Evolutionary conservation across 1,140 invertebrate genomes (phyloP).

Genomic region (Nephila pilipes): DNA sequence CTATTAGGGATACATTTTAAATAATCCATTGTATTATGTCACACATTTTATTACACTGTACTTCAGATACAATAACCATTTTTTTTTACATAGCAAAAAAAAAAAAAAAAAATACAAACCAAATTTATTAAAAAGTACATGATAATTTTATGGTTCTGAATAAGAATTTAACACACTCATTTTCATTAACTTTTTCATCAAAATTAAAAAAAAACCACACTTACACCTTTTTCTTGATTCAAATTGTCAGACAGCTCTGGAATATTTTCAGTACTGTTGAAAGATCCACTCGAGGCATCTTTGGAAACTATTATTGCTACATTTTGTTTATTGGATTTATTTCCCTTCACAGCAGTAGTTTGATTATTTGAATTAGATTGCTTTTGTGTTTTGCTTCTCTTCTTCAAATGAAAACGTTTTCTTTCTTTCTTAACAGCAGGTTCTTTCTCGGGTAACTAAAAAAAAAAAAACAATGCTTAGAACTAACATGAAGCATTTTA

Average conservation of each 20-base stretch:
- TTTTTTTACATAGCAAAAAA: too few relatives aligned
- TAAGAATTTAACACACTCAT: neutral
- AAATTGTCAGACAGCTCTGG: conserved; percentile 55
- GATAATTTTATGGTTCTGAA: neutral
- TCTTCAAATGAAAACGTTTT: conserved; percentile 86
- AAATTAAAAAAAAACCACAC: neutral
- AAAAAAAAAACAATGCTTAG: neutral
- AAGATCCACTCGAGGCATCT: conserved; percentile 50
- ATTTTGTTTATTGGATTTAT: conserved; percentile 70
- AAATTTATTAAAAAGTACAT: too few relatives aligned
- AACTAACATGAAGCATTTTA: too few relatives aligned
- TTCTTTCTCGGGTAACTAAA: conserved; percentile 80
- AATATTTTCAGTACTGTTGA: conserved; percentile 73
- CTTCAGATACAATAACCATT: too few relatives aligned
- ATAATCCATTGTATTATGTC: too few relatives aligned
- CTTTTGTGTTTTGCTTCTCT: conserved; percentile 83
- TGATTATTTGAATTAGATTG: conserved; percentile 40
- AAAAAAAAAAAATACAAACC: too few relatives aligned
- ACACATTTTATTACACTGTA: too few relatives aligned
- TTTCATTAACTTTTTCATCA: neutral
- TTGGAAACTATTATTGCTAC: conserved; percentile 74
- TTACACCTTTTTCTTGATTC: conserved; percentile 64
- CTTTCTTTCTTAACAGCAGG: conserved; percentile 87
- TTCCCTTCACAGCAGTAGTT: conserved; percentile 22
- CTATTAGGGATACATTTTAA: too few relatives aligned